Evolutionary conservation across 1,140 invertebrate species (phyloP).

Genomic region (Ceratina calcarata): DNA sequence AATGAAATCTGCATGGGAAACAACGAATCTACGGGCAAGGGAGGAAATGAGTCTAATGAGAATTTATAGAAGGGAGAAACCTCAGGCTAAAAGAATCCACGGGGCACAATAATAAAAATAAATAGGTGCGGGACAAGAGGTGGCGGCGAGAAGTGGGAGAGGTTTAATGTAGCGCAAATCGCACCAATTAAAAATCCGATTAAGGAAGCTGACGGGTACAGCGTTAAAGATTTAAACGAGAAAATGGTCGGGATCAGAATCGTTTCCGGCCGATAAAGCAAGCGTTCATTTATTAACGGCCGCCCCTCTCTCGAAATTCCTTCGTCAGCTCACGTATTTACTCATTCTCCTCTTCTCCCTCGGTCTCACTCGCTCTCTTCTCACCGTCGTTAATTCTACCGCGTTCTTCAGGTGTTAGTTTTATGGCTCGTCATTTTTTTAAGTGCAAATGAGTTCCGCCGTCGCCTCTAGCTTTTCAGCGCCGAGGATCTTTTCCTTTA

Average conservation of each 20-base stretch:
- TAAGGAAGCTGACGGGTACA: constrained; percentile 72
- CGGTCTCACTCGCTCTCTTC: constrained; percentile 10
- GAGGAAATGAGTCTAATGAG: constrained; percentile 42
- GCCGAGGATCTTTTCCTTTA: constrained; percentile 67
- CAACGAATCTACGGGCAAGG: constrained; percentile 26
- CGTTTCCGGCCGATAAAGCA: constrained; percentile 79
- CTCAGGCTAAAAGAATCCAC: constrained; percentile 4
- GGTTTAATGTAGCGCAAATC: constrained; percentile 78
- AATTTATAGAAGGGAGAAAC: constrained; percentile 18
- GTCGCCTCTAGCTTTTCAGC: constrained; percentile 46
- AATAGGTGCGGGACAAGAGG: constrained; percentile 12
- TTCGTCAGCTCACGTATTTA: constrained; percentile 27
- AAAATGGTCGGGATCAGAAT: constrained; percentile 75
- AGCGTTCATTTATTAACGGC: constrained; percentile 78
- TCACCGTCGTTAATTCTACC: constrained; percentile 68
- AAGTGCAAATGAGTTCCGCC: constrained; percentile 79
- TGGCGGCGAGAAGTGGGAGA: constrained; percentile 14
- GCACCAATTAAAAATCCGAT: constrained; percentile 80
- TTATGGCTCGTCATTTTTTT: constrained; percentile 80
- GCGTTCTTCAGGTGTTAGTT: constrained; percentile 73
- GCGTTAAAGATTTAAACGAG: constrained; percentile 76
- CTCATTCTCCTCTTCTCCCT: neutral
- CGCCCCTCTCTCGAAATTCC: constrained; percentile 66
- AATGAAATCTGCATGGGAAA: neutral
- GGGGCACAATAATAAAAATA: constrained; percentile 68